Conservation (phyloP, 2,113 vertebrate species). For the Campylomormyrus tamandua region DNA sequence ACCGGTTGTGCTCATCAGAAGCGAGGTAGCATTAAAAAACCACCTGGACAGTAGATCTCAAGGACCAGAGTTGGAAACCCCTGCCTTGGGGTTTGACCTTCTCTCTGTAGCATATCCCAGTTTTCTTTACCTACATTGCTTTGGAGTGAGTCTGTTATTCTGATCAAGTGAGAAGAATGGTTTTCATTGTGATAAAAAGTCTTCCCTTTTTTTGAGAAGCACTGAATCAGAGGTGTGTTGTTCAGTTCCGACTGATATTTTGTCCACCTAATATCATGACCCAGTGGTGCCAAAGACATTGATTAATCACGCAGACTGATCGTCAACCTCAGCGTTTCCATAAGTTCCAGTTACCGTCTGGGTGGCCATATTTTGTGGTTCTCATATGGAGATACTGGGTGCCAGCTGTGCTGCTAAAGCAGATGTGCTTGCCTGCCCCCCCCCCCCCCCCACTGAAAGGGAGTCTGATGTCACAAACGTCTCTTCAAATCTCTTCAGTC, state of each 20-base stretch:
- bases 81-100: background rate
- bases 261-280: background rate
- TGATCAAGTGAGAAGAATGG: background rate
- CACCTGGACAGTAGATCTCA: background rate
- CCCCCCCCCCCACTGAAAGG: background rate
- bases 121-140: background rate
- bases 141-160: background rate
- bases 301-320: slow-evolving; percentile 9
- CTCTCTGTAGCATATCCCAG: background rate
- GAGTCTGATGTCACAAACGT: background rate
- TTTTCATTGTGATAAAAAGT: background rate
- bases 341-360: background rate
- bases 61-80: background rate
- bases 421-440: background rate
- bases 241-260: background rate
- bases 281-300: background rate
- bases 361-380: background rate
- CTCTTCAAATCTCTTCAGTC: background rate
- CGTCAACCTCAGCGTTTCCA: background rate
- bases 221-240: background rate
- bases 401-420: background rate
- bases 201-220: background rate
- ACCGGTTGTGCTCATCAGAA: no score
- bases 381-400: background rate
- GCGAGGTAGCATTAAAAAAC: background rate